These are phyloP conservation scores for Clunio marinus DNA, from an alignment of 2,888 invertebrate species.

Conservation along the genomic window DNA sequence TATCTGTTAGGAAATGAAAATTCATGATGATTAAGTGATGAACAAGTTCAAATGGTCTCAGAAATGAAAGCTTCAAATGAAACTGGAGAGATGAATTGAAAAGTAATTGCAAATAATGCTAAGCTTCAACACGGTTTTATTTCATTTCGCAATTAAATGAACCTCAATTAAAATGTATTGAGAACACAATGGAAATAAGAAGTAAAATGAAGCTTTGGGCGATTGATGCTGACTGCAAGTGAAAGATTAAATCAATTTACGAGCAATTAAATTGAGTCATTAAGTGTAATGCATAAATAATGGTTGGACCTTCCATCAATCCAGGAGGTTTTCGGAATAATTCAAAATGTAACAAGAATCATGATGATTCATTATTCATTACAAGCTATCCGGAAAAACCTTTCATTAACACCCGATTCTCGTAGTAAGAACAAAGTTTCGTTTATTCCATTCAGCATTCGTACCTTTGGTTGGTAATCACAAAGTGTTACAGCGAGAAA, in stretches of 20 bases:
- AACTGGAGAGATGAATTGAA: too few species aligned
- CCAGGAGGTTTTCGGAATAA: background rate
- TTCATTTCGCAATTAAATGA: too few species aligned
- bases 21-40: too few species aligned
- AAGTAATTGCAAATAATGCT: too few species aligned
- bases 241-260: constrained; percentile 8
- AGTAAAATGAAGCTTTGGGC: background rate
- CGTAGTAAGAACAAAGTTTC: background rate
- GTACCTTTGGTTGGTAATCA: too few species aligned
- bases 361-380: constrained; percentile 2
- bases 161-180: too few species aligned
- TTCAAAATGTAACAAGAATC: background rate
- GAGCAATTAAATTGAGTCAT: constrained; percentile 13
- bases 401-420: constrained; percentile 7
- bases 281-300: constrained; percentile 9
- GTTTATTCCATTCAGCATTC: too few species aligned
- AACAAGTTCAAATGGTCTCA: background rate
- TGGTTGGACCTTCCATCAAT: background rate
- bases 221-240: too few species aligned
- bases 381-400: constrained; percentile 1
- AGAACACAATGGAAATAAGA: background rate
- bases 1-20: too few species aligned
- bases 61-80: too few species aligned
- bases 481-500: too few species aligned
- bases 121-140: too few species aligned